Base-by-base conservation (phyloP, 2,113 vertebrate genomes). In the Rhynchopsitta pachyrhyncha region DNA sequence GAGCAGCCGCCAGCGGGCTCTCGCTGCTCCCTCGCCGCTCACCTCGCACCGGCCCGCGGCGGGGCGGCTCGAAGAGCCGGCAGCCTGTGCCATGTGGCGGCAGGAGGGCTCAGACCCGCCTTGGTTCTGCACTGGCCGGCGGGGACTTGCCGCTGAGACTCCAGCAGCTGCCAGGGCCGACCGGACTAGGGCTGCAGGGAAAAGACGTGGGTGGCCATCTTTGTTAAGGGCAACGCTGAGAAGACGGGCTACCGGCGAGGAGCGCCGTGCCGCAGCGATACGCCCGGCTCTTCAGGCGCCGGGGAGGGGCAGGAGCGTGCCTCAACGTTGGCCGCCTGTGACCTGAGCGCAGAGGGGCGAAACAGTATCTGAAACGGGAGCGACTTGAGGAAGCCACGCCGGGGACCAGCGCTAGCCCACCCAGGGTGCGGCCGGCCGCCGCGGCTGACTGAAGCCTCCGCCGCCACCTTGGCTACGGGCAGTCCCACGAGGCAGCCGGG, bases 1-100 rank as follows among this genome's bases (percentile, higher is more conserved):
- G 17, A 76, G 92, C 71, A 92, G 67, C 69, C 37, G 35, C 96
- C 95, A 94, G 29, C 88, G 86, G 29, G 77, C 94, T 82, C 66
- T 86, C 41, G 93, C 94, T 23, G 46, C 85, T 50, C 13, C 71
- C 35, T 33, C 37, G 1, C 41, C 44, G 41, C 52, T 85, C 37
- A 17, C 29, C 35, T 64, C 47, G 44, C 68, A 39, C 12, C 50
- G 49, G 64, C 25, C 89, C 25, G 49, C 81, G 33, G 59, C 20
- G 15, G 69, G 55, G 50, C 28, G 5, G 66, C 35, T 31, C 42
- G 17, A 35, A 14, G 47, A 80, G 39, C 50, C 35, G 7, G 59
- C 50, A 6, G 37, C 27, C 33, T 95, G 84, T 11, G 92, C 80
- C 96, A 96, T 96, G 35, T 4, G 22, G 44, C 19, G 13, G 42